Percentiles rank a stretch among this genome's conserved stretches.
Conservation (phyloP, 2,888 invertebrate genomes). For the Diabrotica balteata region DNA sequence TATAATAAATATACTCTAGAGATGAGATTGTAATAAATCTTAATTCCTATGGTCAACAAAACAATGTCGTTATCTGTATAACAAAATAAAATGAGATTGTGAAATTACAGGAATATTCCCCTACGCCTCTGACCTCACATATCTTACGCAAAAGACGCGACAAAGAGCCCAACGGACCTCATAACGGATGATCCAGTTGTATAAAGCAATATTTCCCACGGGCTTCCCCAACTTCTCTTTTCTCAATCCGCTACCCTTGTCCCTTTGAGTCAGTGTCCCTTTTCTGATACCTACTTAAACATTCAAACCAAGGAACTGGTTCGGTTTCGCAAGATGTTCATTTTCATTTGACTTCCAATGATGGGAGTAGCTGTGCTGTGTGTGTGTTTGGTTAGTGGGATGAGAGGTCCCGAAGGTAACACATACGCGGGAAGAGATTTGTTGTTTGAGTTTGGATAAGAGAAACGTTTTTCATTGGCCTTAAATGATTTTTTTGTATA, state of each 20-base stretch:
- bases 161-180: conserved; percentile 25
- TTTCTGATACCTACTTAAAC: conserved; percentile 7
- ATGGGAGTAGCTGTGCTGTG: not conserved
- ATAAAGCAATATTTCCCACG: conserved; percentile 19
- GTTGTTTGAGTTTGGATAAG: no score
- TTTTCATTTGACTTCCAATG: not conserved
- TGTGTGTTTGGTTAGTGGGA: not conserved
- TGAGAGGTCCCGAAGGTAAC: no score
- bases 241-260: conserved; percentile 1
- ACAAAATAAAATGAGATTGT: no score
- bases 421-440: no score
- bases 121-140: conserved; percentile 1
- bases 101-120: not conserved
- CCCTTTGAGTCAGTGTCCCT: conserved; percentile 8
- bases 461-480: no score
- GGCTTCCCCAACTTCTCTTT: conserved; percentile 3
- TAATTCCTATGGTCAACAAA: no score
- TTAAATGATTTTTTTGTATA: no score
- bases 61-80: no score
- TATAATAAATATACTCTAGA: no score
- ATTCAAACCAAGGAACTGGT: conserved; percentile 19
- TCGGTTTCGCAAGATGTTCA: conserved; percentile 6
- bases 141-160: conserved; percentile 10
- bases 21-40: no score
- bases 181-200: conserved; percentile 24